Base-by-base conservation (phyloP, 2,797 vertebrate genomes). In the Trachops cirrhosus region DNA sequence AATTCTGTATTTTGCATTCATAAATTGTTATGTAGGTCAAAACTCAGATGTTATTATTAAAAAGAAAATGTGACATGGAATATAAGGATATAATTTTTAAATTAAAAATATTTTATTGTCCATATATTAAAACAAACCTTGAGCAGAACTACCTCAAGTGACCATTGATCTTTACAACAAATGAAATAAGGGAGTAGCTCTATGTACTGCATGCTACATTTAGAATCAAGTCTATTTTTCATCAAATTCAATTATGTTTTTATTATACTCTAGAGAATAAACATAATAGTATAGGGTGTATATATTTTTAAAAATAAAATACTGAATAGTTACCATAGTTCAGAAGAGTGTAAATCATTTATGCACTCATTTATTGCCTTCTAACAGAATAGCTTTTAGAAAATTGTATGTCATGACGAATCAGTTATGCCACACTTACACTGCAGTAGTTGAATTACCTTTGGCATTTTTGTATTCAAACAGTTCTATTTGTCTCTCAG, bases 231-330 rank as follows among this genome's bases (percentile, higher is more conserved):
- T 96, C 97, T 95, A 98, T 98, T 98, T 98, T 98, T 98, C 98
- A 98, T 97, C 95, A 97, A 93, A 96, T 97, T 98, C 98, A 98
- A 98, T 98, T 98, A 98, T 98, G 96, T 88, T 98, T 98, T 98
- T 98, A 98, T 98, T 98, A 97, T 97, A 97, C 98, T 88, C 96
- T 74, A 93, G 98, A 97, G 98, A 97, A 98, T 98, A 98, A 98
- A 98, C 89, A 97, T 98, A 98, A 98, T 98, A 97, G 97, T 98
- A 97, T 97, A 97, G 91, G 92, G 96, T 97, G 74, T 98, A 98
- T 98, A 98, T 98, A 96, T 98, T 97, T 94, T 97, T 79, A 37
- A 98, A 98, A 98, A 98, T 98, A 98, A 98, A 98, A 98, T 95
- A 98, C 95, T 96, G 91, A 98, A 98, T 98, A 97, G 97, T 98